Evolutionary conservation across 2,888 invertebrate species (phyloP).

Genomic region (Carterocephalus palaemon): DNA sequence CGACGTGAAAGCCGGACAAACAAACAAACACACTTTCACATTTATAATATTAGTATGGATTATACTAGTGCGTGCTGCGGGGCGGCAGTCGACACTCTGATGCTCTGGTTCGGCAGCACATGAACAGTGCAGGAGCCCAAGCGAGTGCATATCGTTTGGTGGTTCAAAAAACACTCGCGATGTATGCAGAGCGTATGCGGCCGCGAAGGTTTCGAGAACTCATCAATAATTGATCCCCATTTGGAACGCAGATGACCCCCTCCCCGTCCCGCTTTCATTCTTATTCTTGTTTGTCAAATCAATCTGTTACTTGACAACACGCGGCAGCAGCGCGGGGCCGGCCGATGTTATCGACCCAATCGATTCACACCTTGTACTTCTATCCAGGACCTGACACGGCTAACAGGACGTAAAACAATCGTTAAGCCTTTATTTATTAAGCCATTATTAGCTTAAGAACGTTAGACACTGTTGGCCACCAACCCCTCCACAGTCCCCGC

Average conservation of each 20-base stretch:
- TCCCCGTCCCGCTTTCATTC: slow-evolving; percentile 32
- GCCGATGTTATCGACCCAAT: neutral
- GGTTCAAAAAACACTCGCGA: slow-evolving; percentile 37
- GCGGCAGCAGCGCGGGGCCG: neutral
- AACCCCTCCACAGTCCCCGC: no score
- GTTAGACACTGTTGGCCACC: no score
- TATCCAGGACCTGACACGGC: no score
- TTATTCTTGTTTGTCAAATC: slow-evolving; percentile 40
- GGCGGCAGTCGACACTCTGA: no score
- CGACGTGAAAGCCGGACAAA: slow-evolving; percentile 29
- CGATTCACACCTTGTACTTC: neutral
- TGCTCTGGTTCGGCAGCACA: no score
- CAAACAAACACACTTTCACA: no score
- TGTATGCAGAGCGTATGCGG: slow-evolving; percentile 46
- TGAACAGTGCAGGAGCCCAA: no score
- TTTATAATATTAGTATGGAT: no score
- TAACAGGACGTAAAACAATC: no score
- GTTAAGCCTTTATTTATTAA: no score
- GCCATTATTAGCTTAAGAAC: no score
- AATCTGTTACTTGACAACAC: slow-evolving; percentile 12
- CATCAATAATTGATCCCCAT: slow-evolving; percentile 61
- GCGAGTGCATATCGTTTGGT: slow-evolving; percentile 31
- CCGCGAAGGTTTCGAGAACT: slow-evolving; percentile 45
- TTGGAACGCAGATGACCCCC: slow-evolving; percentile 52
- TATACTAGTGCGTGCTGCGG: no score